Conservation (phyloP, 2,888 invertebrate species). For the Stegophylla sp. region DNA sequence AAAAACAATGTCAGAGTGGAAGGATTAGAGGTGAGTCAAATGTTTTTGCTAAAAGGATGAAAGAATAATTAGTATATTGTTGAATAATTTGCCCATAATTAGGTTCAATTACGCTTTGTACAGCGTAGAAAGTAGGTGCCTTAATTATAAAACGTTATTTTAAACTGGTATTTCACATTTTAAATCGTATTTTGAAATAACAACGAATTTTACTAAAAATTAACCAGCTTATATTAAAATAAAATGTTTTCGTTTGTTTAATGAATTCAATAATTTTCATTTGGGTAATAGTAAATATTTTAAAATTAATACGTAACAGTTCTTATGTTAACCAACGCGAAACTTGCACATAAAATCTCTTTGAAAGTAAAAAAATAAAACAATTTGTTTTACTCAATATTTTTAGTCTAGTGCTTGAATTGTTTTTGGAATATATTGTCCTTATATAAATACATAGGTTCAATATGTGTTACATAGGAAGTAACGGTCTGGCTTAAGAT, state of each 20-base stretch:
- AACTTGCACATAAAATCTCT: no score
- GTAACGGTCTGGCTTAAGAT: no score
- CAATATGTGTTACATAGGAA: no score
- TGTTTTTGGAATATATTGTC: no score
- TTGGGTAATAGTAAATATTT: no score
- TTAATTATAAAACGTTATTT: neutral
- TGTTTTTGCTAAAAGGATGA: constrained; percentile 1
- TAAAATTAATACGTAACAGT: no score
- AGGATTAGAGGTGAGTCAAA: neutral
- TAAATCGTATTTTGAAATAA: constrained; percentile 12
- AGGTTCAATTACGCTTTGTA: neutral
- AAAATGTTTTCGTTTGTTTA: neutral
- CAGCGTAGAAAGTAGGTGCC: neutral
- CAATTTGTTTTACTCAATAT: no score
- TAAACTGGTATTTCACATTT: constrained; percentile 21
- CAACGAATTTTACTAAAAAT: neutral
- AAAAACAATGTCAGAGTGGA: neutral
- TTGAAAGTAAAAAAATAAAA: no score
- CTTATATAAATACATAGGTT: no score
- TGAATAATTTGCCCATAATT: constrained; percentile 24
- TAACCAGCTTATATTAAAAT: neutral
- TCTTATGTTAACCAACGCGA: no score
- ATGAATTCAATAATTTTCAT: neutral
- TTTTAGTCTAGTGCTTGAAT: no score
- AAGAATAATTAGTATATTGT: neutral